Conservation (phyloP, 1,140 invertebrate species). For the Physella acuta region DNA sequence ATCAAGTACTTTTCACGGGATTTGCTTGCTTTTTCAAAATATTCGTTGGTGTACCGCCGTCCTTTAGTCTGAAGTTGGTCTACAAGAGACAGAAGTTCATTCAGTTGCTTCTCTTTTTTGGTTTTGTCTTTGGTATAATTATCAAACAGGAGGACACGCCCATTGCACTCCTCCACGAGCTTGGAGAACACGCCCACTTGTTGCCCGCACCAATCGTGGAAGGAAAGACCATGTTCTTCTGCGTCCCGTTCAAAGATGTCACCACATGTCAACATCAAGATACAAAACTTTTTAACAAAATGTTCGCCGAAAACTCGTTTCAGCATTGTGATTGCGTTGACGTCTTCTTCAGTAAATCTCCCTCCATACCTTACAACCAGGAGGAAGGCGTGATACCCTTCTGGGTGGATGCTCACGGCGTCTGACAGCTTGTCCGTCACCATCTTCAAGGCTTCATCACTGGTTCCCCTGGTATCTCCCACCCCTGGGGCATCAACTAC, state of each 20-base stretch:
- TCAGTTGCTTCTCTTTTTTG: not conserved
- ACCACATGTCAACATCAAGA: slow-evolving; percentile 9
- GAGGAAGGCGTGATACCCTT: not conserved
- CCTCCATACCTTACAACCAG: slow-evolving; percentile 5
- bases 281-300: slow-evolving; percentile 3
- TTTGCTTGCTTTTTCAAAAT: not conserved
- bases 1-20: no score
- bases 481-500: not conserved
- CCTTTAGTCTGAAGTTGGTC: not conserved
- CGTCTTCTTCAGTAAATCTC: not conserved
- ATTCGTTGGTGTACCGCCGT: not conserved
- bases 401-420: not conserved
- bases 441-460: not conserved
- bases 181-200: not conserved
- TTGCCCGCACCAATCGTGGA: not conserved
- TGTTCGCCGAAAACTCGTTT: slow-evolving; percentile 4
- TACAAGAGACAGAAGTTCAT: not conserved
- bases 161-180: slow-evolving; percentile 5
- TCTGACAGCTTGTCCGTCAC: not conserved
- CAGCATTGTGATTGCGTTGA: not conserved
- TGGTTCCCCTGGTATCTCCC: not conserved
- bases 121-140: not conserved
- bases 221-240: not conserved
- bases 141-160: not conserved
- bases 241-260: slow-evolving; percentile 6